These are phyloP conservation scores for Acipenser transmontanus DNA, from an alignment of 2,797 vertebrate genomes.

Conservation along the genomic window DNA sequence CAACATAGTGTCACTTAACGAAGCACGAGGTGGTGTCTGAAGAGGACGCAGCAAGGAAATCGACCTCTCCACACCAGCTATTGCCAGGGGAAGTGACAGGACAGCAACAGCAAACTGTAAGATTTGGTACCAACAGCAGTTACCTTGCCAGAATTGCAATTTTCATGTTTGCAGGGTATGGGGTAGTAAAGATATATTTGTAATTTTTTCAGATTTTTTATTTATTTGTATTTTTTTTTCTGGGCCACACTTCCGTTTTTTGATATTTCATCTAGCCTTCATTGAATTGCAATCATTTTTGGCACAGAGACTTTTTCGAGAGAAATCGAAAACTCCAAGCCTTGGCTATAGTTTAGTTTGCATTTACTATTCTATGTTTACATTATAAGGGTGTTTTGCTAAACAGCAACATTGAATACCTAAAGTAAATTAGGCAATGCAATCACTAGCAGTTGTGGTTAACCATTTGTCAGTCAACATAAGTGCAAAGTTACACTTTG, in stretches of 20 bases:
- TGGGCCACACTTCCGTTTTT: too few relatives aligned
- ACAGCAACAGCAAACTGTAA: constrained; percentile 51
- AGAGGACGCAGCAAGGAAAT: constrained; percentile 48
- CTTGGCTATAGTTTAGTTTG: constrained; percentile 41
- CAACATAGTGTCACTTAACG: constrained; percentile 56
- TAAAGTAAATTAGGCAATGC: too few relatives aligned
- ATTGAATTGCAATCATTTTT: background rate
- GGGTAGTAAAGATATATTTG: constrained; percentile 5
- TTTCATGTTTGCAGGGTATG: constrained; percentile 31
- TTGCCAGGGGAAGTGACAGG: constrained; percentile 50
- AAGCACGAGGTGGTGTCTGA: constrained; percentile 54
- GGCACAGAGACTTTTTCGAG: constrained; percentile 5
- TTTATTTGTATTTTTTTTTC: too few relatives aligned
- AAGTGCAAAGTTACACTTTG: too few relatives aligned
- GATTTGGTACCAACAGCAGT: constrained; percentile 31
- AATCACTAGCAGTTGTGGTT: too few relatives aligned
- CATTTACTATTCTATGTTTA: too few relatives aligned
- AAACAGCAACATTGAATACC: too few relatives aligned
- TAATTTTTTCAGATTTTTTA: too few relatives aligned
- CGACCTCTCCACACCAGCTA: constrained; percentile 46
- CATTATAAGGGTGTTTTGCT: too few relatives aligned
- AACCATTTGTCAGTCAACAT: too few relatives aligned
- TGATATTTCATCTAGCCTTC: too few relatives aligned
- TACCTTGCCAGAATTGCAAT: constrained; percentile 27
- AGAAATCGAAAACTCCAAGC: constrained; percentile 43